phyloP scores from a whole-genome alignment of 2,113 vertebrate genomes.

The Cettia cetti region DNA sequence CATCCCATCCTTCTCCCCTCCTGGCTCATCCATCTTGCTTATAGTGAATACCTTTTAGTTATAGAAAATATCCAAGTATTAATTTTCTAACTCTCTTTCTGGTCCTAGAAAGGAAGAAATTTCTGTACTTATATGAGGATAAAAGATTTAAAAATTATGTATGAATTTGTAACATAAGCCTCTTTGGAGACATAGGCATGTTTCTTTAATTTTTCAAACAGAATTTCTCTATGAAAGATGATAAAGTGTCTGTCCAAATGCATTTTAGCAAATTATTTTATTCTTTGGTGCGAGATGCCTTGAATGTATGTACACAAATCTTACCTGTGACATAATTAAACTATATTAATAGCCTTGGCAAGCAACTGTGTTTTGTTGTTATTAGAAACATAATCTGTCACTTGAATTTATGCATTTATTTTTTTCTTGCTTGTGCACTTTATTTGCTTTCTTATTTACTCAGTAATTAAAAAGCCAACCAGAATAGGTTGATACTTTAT shows the following conservation, averaged over 20 bases:
- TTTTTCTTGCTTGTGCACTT: neutral
- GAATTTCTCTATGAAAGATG: neutral
- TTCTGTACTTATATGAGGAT: neutral
- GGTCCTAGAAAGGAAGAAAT: neutral
- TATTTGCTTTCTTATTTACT: conserved; percentile 27
- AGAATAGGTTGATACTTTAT: neutral
- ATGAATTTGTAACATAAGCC: neutral
- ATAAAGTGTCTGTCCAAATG: conserved; percentile 14
- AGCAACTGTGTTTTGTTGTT: neutral
- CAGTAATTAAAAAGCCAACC: neutral
- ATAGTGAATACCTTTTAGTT: neutral
- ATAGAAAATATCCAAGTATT: neutral
- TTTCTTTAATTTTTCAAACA: conserved; percentile 1
- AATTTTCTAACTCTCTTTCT: neutral
- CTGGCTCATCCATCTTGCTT: neutral
- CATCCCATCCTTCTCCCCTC: neutral
- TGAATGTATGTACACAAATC: conserved; percentile 15
- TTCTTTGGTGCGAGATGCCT: neutral
- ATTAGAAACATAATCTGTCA: conserved; percentile 14
- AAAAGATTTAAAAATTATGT: neutral
- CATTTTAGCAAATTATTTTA: conserved; percentile 5
- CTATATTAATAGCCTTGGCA: conserved; percentile 18
- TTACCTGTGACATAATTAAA: conserved; percentile 29
- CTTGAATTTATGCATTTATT: conserved; percentile 3
- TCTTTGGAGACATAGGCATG: neutral